Percentiles rank a stretch among this genome's conserved stretches.
phyloP scores from a whole-genome alignment of 2,888 invertebrate species.

The Dynastes tityus region DNA sequence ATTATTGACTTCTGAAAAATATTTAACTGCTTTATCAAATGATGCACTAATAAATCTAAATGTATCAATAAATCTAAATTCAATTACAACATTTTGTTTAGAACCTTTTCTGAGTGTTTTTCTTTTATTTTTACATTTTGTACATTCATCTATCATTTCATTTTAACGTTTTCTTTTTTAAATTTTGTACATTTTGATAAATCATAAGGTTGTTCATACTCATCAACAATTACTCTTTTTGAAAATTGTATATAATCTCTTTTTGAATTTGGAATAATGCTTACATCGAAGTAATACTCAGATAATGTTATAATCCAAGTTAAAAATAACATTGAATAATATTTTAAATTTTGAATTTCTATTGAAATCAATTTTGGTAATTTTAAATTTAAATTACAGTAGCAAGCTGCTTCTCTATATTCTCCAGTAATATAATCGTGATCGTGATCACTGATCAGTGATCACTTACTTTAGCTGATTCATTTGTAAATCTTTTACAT shows the following conservation, averaged over 20 bases:
- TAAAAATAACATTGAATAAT: too few species aligned
- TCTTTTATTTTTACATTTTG: constrained; percentile 3
- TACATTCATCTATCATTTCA: constrained; percentile 2
- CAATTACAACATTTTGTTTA: constrained; percentile 5
- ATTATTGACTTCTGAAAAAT: background rate
- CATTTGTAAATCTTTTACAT: background rate
- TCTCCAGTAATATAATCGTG: background rate
- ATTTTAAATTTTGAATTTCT: background rate
- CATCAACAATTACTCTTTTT: background rate
- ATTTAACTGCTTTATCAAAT: background rate
- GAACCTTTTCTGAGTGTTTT: background rate
- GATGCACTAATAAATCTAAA: background rate
- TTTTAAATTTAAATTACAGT: background rate
- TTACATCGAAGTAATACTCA: too few species aligned
- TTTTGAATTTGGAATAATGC: background rate
- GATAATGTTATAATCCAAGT: too few species aligned
- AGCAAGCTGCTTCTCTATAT: background rate
- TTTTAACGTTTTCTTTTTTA: background rate
- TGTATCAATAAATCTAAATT: constrained; percentile 12
- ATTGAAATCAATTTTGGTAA: background rate
- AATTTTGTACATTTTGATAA: background rate
- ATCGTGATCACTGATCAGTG: background rate
- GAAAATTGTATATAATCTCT: background rate
- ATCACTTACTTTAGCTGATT: background rate
- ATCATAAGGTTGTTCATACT: background rate